Evolutionary conservation across 2,888 invertebrate genomes (phyloP).

Genomic region (Limnephilus auricula): DNA sequence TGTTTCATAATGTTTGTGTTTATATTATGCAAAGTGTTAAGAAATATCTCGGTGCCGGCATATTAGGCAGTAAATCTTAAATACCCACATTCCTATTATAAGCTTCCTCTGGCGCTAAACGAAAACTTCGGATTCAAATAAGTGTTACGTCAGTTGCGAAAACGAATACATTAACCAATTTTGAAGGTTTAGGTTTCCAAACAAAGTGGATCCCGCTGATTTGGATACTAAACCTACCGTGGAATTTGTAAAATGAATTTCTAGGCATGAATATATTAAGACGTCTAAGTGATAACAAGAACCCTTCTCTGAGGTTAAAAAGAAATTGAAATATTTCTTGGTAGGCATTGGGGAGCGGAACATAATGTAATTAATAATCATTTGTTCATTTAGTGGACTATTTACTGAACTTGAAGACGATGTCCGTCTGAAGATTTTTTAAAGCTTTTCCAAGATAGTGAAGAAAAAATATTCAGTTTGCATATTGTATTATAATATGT

Average conservation of each 20-base stretch:
- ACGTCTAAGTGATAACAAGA: neutral
- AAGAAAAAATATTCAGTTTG: neutral
- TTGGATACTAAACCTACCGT: neutral
- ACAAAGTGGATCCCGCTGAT: neutral
- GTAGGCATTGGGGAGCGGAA: neutral
- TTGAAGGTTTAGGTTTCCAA: slow-evolving; percentile 12
- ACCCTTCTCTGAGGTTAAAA: slow-evolving; percentile 15
- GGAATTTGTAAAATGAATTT: slow-evolving; percentile 11
- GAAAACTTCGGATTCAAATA: neutral
- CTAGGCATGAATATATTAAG: neutral
- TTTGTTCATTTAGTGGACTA: neutral
- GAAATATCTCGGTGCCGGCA: neutral
- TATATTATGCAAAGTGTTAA: neutral
- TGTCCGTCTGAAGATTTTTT: neutral
- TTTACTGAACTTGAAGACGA: neutral
- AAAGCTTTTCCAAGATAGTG: neutral
- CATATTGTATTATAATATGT: no score
- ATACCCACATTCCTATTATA: neutral
- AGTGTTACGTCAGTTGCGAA: neutral
- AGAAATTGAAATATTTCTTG: neutral
- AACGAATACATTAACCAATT: neutral
- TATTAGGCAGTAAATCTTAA: neutral
- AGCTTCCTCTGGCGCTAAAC: neutral
- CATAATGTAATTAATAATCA: neutral
- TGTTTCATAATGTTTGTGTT: neutral